Evolutionary conservation across 2,888 invertebrate species (phyloP), one percentile per base, ranked within the genome.

Genomic region (Baronia brevicornis): DNA sequence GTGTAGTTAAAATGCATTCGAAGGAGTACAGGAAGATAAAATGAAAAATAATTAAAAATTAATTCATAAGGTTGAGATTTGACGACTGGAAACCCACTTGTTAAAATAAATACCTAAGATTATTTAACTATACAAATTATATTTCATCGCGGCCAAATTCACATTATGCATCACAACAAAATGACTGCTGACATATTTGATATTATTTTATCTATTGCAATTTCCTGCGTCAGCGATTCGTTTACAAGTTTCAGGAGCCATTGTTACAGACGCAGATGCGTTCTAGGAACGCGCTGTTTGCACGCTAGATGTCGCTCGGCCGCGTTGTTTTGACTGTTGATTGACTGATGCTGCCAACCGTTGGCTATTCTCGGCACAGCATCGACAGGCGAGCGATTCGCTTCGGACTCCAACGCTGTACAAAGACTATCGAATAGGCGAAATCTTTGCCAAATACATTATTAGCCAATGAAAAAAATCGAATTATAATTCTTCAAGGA

Each of bases 291-390:
- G 43, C 23, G 7, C 14, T 31, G 36, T 31, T 36, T 31, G 31
- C 13, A 23, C 30, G 27, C 27, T 38, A 36, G 39, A 37, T 34
- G 54, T 54, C 54, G 37, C 42, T 33, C 36, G 24, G 29, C 32
- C 33, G 49, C 47, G 46, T 47, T 78, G 78, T 79, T 79, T 68
- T 78, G 80, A 79, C 72, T 63, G 69, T 58, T 78, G 80, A 80
- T 72, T 73, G 79, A 78, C 72, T 60, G 61, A 64, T 63, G 72
- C 60, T 62, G 67, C 62, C 60, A 59, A 57, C 54, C 39, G 45
- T 31, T 31, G 10, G 43, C 50, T 54, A 56, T 56, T 53, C 39
- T 48, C 27, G 45, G 43, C n/a, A n/a, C n/a, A 35, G 27, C 34
- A 23, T 37, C 22, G 33, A 33, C 35, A 32, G 17, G 19, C 25